These are phyloP conservation scores for Scortum barcoo DNA, from an alignment of 2,113 vertebrate genomes.

Conservation along the genomic window DNA sequence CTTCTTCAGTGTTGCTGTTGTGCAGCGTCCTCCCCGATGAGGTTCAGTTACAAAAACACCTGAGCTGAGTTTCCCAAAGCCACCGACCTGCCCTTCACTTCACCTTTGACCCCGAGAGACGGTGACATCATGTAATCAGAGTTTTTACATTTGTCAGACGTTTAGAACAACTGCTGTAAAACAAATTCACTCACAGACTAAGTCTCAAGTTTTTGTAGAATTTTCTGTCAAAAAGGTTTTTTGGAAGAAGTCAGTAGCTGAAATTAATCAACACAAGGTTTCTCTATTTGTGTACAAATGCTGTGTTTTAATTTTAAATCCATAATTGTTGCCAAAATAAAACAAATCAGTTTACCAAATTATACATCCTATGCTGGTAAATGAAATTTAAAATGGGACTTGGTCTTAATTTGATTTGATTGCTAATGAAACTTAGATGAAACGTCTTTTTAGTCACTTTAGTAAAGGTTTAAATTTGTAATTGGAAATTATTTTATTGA, in stretches of 20 bases:
- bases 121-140: not conserved
- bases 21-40: conserved; percentile 19
- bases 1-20: not conserved
- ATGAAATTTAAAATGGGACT: not conserved
- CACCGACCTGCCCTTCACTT: not conserved
- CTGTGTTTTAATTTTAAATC: too few relatives aligned
- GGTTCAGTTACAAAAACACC: conserved; percentile 1
- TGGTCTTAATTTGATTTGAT: too few relatives aligned
- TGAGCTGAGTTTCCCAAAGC: conserved; percentile 16
- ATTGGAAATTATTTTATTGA: not conserved
- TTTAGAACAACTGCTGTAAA: not conserved
- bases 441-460: not conserved
- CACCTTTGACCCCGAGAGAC: not conserved
- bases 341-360: not conserved
- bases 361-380: not conserved
- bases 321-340: not conserved
- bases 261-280: not conserved
- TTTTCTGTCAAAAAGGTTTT: too few relatives aligned
- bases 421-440: not conserved
- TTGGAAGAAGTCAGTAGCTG: not conserved
- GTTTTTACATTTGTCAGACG: not conserved
- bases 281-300: not conserved
- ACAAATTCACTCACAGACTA: not conserved
- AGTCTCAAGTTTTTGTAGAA: too few relatives aligned
- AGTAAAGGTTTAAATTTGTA: not conserved